Evolutionary conservation across 2,113 vertebrate species (phyloP), one percentile per base, ranked within the genome.

Genomic region (Mastomys coucha): DNA sequence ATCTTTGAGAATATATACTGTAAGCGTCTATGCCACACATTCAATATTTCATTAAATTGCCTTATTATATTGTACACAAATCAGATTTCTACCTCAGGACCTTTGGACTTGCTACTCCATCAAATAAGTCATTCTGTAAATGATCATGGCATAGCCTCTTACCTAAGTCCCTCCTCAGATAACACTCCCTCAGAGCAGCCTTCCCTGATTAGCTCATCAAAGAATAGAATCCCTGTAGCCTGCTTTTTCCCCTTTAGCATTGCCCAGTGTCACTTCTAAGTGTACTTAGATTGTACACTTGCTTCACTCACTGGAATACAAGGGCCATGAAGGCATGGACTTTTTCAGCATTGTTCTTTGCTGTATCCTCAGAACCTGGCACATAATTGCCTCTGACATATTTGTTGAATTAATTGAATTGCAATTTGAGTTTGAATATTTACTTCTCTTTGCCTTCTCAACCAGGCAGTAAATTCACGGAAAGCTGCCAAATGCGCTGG

Each of bases 131-230:
- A 72, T 88, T 93, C 90, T 88, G 65, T 89, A 88, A 28, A 73
- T 76, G 95, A 90, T 28, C 58, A 84, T 10, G 24, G 42, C 67
- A 39, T 9, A 73, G 88, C 86, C 67, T 70, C 31, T 69, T 42
- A 51, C 45, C 75, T 89, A 93, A 91, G 63, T 94, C 72, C 20
- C 73, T 93, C 73, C 73, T 97, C 94, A 96, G 70, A 76, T 91
- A 93, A 88, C 94, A 70, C 91, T 94, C 96, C 91, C 95, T 97
- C 94, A 80, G 95, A 93, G 93, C 93, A 96, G 97, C 75, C 96
- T 94, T 96, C 89, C 81, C 73, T 69, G 96, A 63, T 94, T 86
- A 96, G 86, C 39, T 72, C 70, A 42, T 90, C 87, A 96, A 94
- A 98, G 97, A 90, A 95, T 89, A 96, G 82, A 69, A 65, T 73